These are phyloP conservation scores for Illadopsis cleaveri DNA, from an alignment of 2,113 vertebrate genomes.

Conservation along the genomic window DNA sequence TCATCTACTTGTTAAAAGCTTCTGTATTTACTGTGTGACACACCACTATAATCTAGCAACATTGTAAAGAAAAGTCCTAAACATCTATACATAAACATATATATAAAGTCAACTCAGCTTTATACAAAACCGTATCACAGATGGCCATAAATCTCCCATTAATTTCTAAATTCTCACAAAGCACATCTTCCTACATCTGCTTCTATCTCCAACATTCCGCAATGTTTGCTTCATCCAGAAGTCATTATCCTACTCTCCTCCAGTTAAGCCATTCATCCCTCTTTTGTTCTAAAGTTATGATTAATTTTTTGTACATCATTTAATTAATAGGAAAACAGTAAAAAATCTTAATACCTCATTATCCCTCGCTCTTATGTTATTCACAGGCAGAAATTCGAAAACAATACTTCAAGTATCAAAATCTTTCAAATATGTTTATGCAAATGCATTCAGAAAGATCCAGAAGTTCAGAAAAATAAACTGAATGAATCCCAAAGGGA, in stretches of 20 bases:
- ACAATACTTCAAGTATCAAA: background rate
- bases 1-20: slow-evolving; percentile 20
- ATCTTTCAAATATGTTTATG: background rate
- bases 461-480: slow-evolving; percentile 56
- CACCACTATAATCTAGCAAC: background rate
- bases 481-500: slow-evolving; percentile 23
- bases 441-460: slow-evolving; percentile 24
- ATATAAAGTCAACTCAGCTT: background rate
- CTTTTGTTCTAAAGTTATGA: background rate
- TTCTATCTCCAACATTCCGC: background rate
- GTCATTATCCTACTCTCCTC: background rate
- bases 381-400: background rate
- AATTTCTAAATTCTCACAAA: slow-evolving; percentile 6
- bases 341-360: background rate
- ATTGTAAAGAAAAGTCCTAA: background rate
- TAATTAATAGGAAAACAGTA: background rate
- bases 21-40: slow-evolving; percentile 35
- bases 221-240: background rate
- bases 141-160: slow-evolving; percentile 21
- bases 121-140: background rate
- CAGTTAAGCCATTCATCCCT: background rate
- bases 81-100: slow-evolving; percentile 16
- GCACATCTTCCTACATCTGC: background rate
- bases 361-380: background rate
- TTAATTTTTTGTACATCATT: background rate